Conservation (phyloP, 2,797 vertebrate genomes). For the Premnoplex brunnescens region DNA sequence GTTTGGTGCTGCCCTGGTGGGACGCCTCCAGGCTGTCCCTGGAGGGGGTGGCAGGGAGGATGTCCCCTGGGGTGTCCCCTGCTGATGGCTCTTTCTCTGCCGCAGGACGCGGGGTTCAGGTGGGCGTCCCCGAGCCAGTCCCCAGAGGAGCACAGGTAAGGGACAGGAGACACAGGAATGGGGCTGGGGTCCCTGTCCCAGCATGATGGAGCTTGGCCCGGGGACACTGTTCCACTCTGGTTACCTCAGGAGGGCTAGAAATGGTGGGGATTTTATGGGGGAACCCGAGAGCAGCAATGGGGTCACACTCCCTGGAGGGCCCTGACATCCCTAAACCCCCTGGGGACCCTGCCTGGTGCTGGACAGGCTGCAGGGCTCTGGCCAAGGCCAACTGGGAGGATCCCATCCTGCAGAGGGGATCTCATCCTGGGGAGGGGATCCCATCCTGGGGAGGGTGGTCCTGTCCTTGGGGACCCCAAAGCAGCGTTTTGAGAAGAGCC, state of each 20-base stretch:
- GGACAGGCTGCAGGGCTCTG: neutral
- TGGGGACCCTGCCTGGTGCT: neutral
- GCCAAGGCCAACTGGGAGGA: no score
- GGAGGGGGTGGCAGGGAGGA: neutral
- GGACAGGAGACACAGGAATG: accelerated
- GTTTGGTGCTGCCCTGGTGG: neutral
- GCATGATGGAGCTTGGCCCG: neutral
- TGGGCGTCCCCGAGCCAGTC: conserved; percentile 85
- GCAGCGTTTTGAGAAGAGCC: neutral
- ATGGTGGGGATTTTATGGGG: neutral
- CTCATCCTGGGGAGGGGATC: neutral
- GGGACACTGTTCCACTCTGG: accelerated
- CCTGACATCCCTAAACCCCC: neutral
- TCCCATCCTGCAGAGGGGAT: neutral
- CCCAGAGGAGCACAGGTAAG: conserved; percentile 88
- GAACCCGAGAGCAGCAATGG: accelerated
- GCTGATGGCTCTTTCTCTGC: neutral
- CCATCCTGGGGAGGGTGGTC: neutral
- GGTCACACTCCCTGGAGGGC: neutral
- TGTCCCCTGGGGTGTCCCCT: neutral
- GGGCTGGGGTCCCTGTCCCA: neutral
- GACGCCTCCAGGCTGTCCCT: neutral
- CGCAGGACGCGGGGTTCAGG: conserved; percentile 79
- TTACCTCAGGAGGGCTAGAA: neutral
- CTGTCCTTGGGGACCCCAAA: neutral